Base-by-base conservation (phyloP, 2,113 vertebrate genomes). In the Camelus bactrianus region DNA sequence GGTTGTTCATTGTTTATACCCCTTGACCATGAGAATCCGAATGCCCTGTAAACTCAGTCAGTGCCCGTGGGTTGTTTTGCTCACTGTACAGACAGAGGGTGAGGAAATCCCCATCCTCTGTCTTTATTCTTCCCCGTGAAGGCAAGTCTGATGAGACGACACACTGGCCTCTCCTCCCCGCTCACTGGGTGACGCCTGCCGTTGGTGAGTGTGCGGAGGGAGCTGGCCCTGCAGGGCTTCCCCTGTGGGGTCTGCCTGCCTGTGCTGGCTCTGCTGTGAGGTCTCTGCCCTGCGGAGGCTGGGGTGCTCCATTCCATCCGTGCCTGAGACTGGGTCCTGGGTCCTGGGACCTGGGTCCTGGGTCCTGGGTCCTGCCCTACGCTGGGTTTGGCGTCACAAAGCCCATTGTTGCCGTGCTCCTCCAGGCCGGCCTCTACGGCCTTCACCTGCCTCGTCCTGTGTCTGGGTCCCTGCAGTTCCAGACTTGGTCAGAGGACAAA, bases 391-490 rank as follows among this genome's bases (percentile, higher is more conserved):
- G 22, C 1, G 15, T 62, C 38, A 10, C 38, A 19, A 75, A 22
- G 8, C 48, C 42, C 11, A 0, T 30, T 8, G 13, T 0, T 5
- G 15, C 0, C 15, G 32, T 19, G 4, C 2, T 6, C 12, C 56
- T 54, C 22, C 0, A 20, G 8, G 5, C 14, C 11, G 9, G 24
- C 32, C 13, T n/a, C 11, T 7, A 0, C 32, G 30, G 35, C 10
- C 14, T 16, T 35, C 35, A 20, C 4, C 4, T 5, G 10, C 4
- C 19, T 32, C 24, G 46, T 46, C 48, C 6, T 5, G 0, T 70
- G 24, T 70, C 72, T 19, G 3, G 8, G 30, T 30, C 32, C 38
- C 3, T 50, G n/a, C 6, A 6, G 12, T 30, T 70, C 73, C 8
- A 32, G 20, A 30, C 5, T 13, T 19, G 30, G 6, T 52, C 46